Conservation (phyloP, 2,113 vertebrate species). For the Picathartes gymnocephalus region DNA sequence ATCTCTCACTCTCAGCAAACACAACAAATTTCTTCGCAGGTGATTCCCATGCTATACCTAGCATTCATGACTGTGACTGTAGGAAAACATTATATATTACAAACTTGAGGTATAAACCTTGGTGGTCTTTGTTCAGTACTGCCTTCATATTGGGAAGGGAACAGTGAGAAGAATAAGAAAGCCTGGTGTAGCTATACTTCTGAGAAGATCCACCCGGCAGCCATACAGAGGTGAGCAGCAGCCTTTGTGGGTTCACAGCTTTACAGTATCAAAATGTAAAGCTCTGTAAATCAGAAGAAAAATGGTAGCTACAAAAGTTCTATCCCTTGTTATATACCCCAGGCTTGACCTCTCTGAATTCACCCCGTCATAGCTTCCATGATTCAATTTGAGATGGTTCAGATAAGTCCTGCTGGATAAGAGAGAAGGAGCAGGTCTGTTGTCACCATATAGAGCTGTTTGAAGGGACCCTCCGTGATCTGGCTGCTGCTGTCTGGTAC, state of each 20-base stretch:
- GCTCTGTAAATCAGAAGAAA: not conserved
- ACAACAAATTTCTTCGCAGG: not conserved
- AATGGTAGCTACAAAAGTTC: not conserved
- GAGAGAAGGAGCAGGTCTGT: not conserved
- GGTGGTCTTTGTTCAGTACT: not conserved
- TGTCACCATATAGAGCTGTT: not conserved
- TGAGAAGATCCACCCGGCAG: not conserved
- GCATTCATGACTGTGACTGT: accelerated
- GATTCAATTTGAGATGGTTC: not conserved
- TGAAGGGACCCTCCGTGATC: not conserved
- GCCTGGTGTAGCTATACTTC: not conserved
- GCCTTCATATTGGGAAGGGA: not conserved
- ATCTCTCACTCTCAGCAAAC: not conserved
- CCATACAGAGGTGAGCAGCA: not conserved
- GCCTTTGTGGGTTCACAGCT: not conserved
- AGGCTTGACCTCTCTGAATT: not conserved
- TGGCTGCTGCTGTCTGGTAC: not conserved
- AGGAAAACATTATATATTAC: not conserved
- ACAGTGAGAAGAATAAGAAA: not conserved
- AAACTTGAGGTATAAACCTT: not conserved
- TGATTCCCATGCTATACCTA: not conserved
- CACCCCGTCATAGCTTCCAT: not conserved
- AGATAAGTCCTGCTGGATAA: not conserved
- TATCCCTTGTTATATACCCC: not conserved
- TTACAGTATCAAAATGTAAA: not conserved